Percentiles rank a stretch among this genome's conserved stretches.
These are phyloP conservation scores for Carpatolechia fugitivella DNA, from an alignment of 2,888 invertebrate species.

Conservation along the genomic window DNA sequence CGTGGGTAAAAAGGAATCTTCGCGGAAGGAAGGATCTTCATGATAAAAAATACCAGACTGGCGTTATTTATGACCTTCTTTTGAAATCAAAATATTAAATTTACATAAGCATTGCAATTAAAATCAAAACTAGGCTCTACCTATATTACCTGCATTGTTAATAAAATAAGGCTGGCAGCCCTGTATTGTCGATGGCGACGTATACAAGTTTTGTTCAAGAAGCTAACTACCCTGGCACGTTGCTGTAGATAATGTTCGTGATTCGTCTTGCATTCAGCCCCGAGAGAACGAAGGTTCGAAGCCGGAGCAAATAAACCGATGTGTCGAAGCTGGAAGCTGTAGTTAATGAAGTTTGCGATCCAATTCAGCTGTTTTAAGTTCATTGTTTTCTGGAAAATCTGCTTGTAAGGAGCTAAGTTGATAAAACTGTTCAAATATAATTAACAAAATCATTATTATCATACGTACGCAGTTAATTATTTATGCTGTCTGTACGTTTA, in stretches of 20 bases:
- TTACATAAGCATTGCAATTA: too few species aligned
- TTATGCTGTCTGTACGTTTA: too few species aligned
- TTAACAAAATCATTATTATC: too few species aligned
- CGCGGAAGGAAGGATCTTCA: too few species aligned
- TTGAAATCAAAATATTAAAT: too few species aligned
- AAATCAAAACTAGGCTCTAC: too few species aligned
- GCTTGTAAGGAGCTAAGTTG: background rate
- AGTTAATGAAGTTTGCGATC: constrained; percentile 3
- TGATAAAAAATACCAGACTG: too few species aligned
- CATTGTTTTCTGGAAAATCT: background rate
- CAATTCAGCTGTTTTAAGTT: background rate
- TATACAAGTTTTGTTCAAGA: constrained; percentile 48
- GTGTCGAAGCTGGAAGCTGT: constrained; percentile 2
- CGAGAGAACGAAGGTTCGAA: constrained; percentile 31
- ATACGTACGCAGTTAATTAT: too few species aligned
- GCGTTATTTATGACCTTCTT: too few species aligned
- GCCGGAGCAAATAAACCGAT: constrained; percentile 41
- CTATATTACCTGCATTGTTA: too few species aligned
- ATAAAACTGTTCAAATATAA: too few species aligned
- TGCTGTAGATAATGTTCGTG: constrained; percentile 56
- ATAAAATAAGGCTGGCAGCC: background rate
- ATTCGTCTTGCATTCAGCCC: constrained; percentile 58
- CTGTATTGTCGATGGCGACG: background rate
- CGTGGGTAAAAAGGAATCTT: too few species aligned
- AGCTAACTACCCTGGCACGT: constrained; percentile 55